phyloP scores from a whole-genome alignment of 2,888 invertebrate genomes.

The Acronicta aceris region DNA sequence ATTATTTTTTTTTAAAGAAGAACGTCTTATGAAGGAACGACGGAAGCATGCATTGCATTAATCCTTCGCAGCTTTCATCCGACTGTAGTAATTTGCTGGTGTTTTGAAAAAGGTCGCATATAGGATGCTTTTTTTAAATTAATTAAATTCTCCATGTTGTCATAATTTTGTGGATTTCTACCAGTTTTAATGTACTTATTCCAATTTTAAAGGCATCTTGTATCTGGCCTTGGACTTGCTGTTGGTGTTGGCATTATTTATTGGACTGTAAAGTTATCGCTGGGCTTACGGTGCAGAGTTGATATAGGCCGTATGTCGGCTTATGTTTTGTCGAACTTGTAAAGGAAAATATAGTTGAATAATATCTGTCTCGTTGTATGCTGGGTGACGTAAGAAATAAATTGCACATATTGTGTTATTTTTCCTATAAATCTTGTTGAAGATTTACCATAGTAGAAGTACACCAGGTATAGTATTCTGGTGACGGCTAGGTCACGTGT shows the following conservation, averaged over 20 bases:
- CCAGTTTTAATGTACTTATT: neutral
- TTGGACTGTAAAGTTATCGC: conserved; percentile 17
- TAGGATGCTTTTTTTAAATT: neutral
- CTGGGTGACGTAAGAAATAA: neutral
- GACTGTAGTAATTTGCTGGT: conserved; percentile 18
- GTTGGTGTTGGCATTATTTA: conserved; percentile 40
- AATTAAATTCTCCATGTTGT: neutral
- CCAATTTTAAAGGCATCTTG: conserved; percentile 12
- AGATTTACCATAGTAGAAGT: too few species aligned
- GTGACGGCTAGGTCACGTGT: too few species aligned
- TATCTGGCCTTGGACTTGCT: conserved; percentile 44
- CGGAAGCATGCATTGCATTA: conserved; percentile 34
- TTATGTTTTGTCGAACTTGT: conserved; percentile 3
- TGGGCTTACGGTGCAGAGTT: conserved; percentile 33
- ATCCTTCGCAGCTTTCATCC: conserved; percentile 32
- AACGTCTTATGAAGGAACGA: conserved; percentile 41
- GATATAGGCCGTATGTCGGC: conserved; percentile 17
- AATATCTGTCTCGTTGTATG: neutral
- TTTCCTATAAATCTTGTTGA: conserved; percentile 18
- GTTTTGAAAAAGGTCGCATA: conserved; percentile 48
- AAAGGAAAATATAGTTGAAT: neutral
- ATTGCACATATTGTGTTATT: neutral
- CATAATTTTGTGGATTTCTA: neutral
- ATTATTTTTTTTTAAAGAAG: too few species aligned
- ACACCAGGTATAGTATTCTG: too few species aligned